Evolutionary conservation across 2,113 vertebrate species (phyloP).

Genomic region (Leptodactylus fuscus): DNA sequence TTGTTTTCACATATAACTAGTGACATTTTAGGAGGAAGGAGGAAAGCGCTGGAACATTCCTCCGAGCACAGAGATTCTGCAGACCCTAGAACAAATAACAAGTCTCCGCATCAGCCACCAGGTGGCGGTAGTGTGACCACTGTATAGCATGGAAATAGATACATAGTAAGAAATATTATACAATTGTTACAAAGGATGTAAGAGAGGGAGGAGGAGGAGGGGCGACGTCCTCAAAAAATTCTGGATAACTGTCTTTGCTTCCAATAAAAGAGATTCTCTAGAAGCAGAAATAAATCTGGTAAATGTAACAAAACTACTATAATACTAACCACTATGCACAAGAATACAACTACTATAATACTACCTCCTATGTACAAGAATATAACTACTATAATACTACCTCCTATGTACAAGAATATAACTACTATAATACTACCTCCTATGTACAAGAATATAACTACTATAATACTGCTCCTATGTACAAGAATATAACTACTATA

Average conservation of each 20-base stretch:
- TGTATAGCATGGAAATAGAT: neutral
- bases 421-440: too few relatives aligned
- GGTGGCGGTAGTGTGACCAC: neutral
- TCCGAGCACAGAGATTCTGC: neutral
- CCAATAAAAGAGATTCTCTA: too few relatives aligned
- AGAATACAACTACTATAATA: neutral
- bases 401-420: too few relatives aligned
- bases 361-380: neutral
- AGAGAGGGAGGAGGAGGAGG: too few relatives aligned
- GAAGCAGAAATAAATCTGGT: too few relatives aligned
- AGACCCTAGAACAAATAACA: neutral
- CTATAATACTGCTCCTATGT: too few relatives aligned
- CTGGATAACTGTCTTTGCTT: too few relatives aligned
- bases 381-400: conserved; percentile 29
- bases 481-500: too few relatives aligned
- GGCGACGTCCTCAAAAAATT: too few relatives aligned
- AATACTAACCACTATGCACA: neutral
- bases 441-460: too few relatives aligned
- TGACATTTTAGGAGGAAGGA: conserved; percentile 14
- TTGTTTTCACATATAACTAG: conserved; percentile 9
- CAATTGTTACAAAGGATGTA: neutral
- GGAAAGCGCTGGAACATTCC: neutral
- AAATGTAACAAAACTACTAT: too few relatives aligned
- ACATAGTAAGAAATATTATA: neutral
- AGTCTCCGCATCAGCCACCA: neutral